Conservation (phyloP, 2,113 vertebrate species). For the Brienomyrus brachyistius region DNA sequence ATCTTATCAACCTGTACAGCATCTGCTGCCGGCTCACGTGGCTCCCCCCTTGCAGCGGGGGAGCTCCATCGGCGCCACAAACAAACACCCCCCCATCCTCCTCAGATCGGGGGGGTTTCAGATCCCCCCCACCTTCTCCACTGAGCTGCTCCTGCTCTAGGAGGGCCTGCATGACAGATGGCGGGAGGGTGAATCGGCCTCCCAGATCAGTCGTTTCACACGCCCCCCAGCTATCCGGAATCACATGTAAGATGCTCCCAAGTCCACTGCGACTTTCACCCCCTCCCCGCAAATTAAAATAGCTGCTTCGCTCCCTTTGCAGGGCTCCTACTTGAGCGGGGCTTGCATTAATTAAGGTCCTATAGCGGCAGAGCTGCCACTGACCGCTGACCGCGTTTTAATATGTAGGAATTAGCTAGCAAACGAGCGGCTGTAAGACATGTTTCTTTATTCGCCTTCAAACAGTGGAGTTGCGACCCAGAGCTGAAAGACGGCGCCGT, state of each 20-base stretch:
- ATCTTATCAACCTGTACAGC: not conserved
- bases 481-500: not conserved
- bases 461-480: not conserved
- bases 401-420: not conserved
- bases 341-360: not conserved
- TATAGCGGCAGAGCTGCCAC: not conserved
- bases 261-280: not conserved
- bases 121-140: not conserved
- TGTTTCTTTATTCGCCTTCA: not conserved
- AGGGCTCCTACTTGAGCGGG: not conserved
- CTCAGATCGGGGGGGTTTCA: not conserved
- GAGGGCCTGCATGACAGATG: not conserved
- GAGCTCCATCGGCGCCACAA: not conserved
- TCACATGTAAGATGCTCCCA: constrained; percentile 3
- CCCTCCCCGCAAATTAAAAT: not conserved
- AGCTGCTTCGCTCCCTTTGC: not conserved
- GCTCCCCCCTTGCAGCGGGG: not conserved
- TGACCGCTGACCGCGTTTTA: not conserved
- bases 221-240: not conserved
- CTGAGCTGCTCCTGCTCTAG: not conserved
- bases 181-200: not conserved
- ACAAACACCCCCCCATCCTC: not conserved
- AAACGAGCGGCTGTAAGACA: not conserved
- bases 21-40: not conserved
- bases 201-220: constrained; percentile 5